Base-by-base conservation (phyloP, 2,888 invertebrate genomes). In the Stegophylla sp. region DNA sequence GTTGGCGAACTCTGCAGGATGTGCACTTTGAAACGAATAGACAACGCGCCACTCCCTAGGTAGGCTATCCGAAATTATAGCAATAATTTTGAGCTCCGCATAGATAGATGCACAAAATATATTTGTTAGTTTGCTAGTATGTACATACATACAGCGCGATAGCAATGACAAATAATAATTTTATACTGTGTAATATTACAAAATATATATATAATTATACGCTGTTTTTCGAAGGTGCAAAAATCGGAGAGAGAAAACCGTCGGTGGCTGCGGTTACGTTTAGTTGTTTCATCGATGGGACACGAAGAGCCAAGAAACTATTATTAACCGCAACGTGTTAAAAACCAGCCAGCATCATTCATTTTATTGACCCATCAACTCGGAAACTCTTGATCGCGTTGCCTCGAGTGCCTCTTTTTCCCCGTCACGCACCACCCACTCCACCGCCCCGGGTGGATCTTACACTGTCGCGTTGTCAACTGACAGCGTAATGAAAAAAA, bases 1-100 rank as follows among this genome's bases (percentile, higher is more conserved):
- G 67, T 76, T 67, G 76, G 77, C 77, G 77, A 77, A 77, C 77
- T 77, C 77, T 77, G 59, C 17, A 59, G 67, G 53, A 77, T 67
- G n/a, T n/a, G 45, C 77, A 67, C 45, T 59, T 43, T 28, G 20
- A 59, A 76, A 59, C 77, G 67, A 20, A 20, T n/a, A n/a, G n/a
- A n/a, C 41, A n/a, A 17, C 7, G 15, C 66, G 56, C 43, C 67
- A 67, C 67, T 56, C 56, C 67, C 66, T 66, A 13, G 43, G 41
- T 12, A 23, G 23, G 10, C 45, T 34, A 28, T 3, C 41, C 48
- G 51, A 64, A 64, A 45, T 41, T n/a, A n/a, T n/a, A 34, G 53
- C 43, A 53, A 76, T 66, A 41, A 17, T 41, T 12, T 51, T 53
- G 41, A 26, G 28, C 13, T 20, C 13, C 23, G 28, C 59, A 59